Conservation (phyloP, 2,113 vertebrate species). For the Pluvialis apricaria region DNA sequence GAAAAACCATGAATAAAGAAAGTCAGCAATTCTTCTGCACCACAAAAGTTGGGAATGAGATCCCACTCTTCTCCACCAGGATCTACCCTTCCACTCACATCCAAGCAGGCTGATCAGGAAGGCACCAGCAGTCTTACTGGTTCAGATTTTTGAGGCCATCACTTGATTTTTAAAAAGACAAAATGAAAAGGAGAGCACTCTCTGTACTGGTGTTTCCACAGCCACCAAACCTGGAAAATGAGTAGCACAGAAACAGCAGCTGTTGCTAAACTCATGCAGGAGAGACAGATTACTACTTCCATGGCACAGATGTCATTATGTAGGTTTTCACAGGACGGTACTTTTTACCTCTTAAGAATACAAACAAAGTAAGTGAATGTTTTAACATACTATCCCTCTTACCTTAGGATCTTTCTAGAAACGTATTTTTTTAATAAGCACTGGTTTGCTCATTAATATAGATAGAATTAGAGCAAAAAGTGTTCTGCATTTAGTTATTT, state of each 20-base stretch:
- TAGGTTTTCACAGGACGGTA: not conserved
- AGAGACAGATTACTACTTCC: not conserved
- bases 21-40: not conserved
- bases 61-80: not conserved
- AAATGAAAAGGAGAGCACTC: not conserved
- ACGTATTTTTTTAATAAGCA: not conserved
- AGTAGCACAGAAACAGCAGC: not conserved
- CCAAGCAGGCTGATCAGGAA: not conserved
- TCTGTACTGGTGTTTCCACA: not conserved
- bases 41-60: not conserved
- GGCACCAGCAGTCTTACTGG: not conserved
- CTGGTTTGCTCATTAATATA: not conserved
- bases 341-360: not conserved
- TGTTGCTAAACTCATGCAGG: not conserved
- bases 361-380: not conserved
- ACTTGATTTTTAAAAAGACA: not conserved
- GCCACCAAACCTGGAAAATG: not conserved
- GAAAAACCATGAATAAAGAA: not conserved
- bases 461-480: not conserved
- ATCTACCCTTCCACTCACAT: not conserved
- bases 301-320: not conserved
- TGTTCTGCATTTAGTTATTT: not conserved
- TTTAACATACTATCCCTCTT: not conserved
- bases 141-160: not conserved
- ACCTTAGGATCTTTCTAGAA: not conserved